Conservation (phyloP, 1,140 invertebrate genomes). For the Kradibia gibbosae region DNA sequence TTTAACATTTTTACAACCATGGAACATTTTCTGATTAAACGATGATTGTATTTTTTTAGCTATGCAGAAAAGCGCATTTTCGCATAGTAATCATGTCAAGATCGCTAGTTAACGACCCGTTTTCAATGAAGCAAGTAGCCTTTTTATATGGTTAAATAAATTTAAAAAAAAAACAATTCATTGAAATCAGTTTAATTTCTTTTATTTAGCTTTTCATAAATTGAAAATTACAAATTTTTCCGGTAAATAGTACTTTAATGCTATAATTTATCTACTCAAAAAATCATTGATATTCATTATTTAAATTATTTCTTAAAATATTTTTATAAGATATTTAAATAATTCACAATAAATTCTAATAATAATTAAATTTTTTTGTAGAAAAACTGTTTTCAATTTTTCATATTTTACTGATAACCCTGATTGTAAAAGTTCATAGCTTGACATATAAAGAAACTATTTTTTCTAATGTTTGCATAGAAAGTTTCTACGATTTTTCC, state of each 20-base stretch:
- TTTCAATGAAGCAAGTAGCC: background rate
- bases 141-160: background rate
- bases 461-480: background rate
- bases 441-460: background rate
- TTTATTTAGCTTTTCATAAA: background rate
- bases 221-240: too few species aligned
- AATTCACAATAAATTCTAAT: background rate
- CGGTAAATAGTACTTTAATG: too few species aligned
- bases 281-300: too few species aligned
- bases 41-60: background rate
- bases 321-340: too few species aligned
- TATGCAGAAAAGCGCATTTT: background rate
- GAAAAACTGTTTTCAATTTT: conserved; percentile 23
- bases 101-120: background rate
- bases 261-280: too few species aligned
- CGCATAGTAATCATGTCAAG: conserved; percentile 3
- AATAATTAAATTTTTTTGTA: background rate
- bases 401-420: conserved; percentile 37
- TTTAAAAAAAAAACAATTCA: background rate
- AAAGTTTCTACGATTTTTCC: background rate
- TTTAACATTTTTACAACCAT: too few species aligned
- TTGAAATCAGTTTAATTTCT: background rate
- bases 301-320: too few species aligned
- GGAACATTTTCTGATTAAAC: too few species aligned
- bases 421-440: conserved; percentile 30